phyloP scores from a whole-genome alignment of 2,113 vertebrate genomes.

The Acanthisitta chloris region DNA sequence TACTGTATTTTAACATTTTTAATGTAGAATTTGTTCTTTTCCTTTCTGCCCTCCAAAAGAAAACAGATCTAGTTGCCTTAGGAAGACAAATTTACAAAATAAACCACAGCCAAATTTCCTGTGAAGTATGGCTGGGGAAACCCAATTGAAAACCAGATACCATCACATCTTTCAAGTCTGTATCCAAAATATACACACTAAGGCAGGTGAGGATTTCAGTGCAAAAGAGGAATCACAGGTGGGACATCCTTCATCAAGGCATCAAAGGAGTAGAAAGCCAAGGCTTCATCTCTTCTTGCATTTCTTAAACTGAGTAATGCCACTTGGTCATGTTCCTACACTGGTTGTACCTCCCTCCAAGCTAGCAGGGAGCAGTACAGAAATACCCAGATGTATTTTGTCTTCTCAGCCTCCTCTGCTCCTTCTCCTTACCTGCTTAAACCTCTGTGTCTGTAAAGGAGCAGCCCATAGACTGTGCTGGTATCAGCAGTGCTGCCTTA shows the following conservation, averaged over 20 bases:
- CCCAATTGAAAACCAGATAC: background rate
- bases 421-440: background rate
- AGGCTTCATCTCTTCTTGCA: background rate
- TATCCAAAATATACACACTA: background rate
- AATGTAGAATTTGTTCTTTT: background rate
- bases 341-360: background rate
- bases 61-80: background rate
- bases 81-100: constrained; percentile 4
- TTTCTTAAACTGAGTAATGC: background rate
- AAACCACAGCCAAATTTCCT: constrained; percentile 12
- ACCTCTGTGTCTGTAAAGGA: background rate
- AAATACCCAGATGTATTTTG: background rate
- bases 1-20: background rate
- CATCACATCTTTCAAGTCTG: background rate
- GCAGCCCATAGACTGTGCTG: background rate
- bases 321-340: background rate
- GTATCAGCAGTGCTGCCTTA: background rate
- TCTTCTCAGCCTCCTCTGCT: background rate
- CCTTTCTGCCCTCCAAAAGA: background rate
- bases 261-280: background rate
- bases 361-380: background rate
- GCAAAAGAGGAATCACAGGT: background rate
- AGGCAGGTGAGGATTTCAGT: background rate
- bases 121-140: background rate
- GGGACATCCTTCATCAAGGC: background rate